Evolutionary conservation across 2,797 vertebrate species (phyloP).

Genomic region (Danio choprae): DNA sequence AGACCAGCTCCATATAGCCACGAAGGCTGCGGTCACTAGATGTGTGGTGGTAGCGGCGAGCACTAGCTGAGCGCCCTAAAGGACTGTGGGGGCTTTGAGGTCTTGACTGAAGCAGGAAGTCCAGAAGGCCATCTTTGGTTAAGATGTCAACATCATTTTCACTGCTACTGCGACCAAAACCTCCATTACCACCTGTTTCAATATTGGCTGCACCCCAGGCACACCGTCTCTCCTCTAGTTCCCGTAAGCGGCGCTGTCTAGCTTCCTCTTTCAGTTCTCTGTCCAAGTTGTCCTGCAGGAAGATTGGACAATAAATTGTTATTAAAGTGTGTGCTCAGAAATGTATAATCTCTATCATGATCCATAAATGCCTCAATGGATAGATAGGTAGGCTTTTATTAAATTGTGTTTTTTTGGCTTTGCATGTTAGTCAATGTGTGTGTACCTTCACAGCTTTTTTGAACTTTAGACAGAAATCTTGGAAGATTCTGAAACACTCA

Average conservation of each 20-base stretch:
- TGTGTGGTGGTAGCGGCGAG: conserved; percentile 88
- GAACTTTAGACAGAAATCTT: conserved; percentile 94
- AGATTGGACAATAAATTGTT: neutral
- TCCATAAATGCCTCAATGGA: neutral
- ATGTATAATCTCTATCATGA: neutral
- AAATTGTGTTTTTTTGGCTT: neutral
- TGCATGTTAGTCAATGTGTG: neutral
- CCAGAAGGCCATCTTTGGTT: conserved; percentile 87
- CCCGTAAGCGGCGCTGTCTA: conserved; percentile 82
- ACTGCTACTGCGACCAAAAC: conserved; percentile 93
- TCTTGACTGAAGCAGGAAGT: conserved; percentile 82
- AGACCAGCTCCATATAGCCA: conserved; percentile 85
- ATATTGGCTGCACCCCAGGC: conserved; percentile 81
- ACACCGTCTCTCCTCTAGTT: conserved; percentile 87
- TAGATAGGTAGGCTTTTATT: neutral
- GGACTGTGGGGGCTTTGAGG: conserved; percentile 87
- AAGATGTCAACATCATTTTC: conserved; percentile 93
- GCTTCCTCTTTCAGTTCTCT: conserved; percentile 88
- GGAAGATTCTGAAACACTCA: conserved; percentile 96
- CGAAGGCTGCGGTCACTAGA: conserved; percentile 86
- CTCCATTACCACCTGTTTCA: conserved; percentile 54
- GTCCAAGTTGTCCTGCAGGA: conserved; percentile 87
- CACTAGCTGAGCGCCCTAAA: conserved; percentile 84
- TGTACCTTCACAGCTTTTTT: conserved; percentile 95
- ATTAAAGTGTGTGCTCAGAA: neutral